Base-by-base conservation (phyloP, 2,888 invertebrate genomes). In the Thereva nobilitata region DNA sequence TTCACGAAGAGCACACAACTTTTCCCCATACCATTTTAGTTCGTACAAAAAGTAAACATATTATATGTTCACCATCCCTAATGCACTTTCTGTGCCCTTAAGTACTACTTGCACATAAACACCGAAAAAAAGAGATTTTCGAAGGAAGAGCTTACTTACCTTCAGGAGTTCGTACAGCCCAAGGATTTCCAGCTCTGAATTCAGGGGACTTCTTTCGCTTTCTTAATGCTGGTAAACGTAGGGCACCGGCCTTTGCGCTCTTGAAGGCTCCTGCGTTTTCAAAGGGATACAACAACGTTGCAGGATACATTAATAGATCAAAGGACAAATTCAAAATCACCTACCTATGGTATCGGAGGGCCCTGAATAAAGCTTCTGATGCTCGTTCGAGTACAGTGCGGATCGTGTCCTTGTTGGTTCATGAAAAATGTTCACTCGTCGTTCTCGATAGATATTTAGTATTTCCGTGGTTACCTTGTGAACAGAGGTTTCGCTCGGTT, bases 171-270 rank as follows among this genome's bases (percentile, higher is more conserved):
- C 80, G 72, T 9, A 80, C 63, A 0, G 75, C 75, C 70, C 77
- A 77, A 67, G 78, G 80, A 74, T 80, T 79, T 2, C 78, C 79
- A 0, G 77, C 72, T 6, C 72, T 73, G 66, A 79, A 79, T 49
- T 50, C 68, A 3, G 66, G 47, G 7, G 68, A 67, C 40, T 73
- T 76, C 1, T 67, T 68, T 41, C 72, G 67, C 35, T 64, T 63
- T 3, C 71, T 67, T 4, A 76, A 55, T 0, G 76, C 71, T 4
- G 73, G 70, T 3, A 79, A 69, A 4, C 78, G 73, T 52, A 78
- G 53, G 4, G 35, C 9, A 34, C 7, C 5, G 34, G 47, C 12
- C 5, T 8, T 42, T 10, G 23, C 10, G 50, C 50, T 57, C 7
- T 35, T 38, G 7, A 9, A 8, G 53, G 10, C 35, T 23, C 35